Conservation (phyloP, 1,140 invertebrate species). For the Pristionchus pacificus region DNA sequence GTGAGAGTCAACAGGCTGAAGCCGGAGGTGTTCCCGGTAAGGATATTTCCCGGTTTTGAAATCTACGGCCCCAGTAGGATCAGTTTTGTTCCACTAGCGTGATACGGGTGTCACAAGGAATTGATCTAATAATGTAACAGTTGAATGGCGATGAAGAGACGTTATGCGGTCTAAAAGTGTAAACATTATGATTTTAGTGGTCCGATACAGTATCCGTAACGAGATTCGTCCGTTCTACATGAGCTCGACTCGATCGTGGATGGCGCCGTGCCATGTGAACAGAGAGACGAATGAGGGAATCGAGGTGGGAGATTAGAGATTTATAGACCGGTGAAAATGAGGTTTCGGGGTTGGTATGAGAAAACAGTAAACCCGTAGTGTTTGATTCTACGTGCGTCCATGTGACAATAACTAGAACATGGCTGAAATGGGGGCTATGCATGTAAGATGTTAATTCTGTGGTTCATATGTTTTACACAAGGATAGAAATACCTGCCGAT, state of each 20-base stretch:
- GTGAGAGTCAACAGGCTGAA: conserved; percentile 4
- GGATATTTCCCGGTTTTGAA: conserved; percentile 20
- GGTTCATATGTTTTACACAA: no score
- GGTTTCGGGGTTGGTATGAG: neutral
- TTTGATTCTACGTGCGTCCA: no score
- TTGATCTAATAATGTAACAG: neutral
- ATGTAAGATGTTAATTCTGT: no score
- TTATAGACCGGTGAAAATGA: neutral
- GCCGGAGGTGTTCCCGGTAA: conserved; percentile 4
- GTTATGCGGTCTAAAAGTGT: no score
- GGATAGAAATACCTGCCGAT: no score
- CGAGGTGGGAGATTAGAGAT: conserved; percentile 16
- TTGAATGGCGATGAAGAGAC: no score
- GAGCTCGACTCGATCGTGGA: conserved; percentile 32
- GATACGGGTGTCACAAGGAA: neutral
- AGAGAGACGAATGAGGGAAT: conserved; percentile 38
- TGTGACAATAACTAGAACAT: no score
- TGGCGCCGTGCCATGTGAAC: conserved; percentile 37
- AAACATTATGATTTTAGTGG: no score
- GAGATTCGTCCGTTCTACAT: conserved; percentile 30
- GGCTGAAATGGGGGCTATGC: no score
- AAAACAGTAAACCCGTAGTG: no score
- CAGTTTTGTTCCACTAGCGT: neutral
- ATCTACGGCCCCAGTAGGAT: no score
- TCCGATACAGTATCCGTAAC: conserved; percentile 17